Percentiles rank a stretch among this genome's conserved stretches.
These are phyloP conservation scores for Pollenia angustigena DNA, from an alignment of 2,888 invertebrate species.

Conservation along the genomic window DNA sequence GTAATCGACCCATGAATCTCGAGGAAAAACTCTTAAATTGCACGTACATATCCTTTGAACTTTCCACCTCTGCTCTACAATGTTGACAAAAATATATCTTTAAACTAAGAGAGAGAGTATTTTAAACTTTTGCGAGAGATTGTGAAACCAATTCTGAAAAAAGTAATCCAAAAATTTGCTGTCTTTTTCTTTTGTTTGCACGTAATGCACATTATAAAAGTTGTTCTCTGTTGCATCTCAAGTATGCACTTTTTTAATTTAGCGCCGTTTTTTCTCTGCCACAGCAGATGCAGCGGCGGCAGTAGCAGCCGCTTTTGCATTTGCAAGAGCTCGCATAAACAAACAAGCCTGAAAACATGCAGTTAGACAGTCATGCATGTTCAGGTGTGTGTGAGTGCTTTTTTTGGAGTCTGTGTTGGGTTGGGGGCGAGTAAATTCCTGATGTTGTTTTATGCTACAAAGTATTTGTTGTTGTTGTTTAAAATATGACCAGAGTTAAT, in stretches of 20 bases:
- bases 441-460: background rate
- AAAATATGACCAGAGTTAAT: constrained; percentile 63
- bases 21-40: background rate
- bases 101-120: constrained; percentile 12
- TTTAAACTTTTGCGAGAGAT: constrained; percentile 19
- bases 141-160: background rate
- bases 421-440: constrained; percentile 56
- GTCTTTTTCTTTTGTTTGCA: constrained; percentile 67
- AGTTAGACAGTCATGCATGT: background rate
- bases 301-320: background rate
- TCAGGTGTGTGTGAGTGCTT: constrained; percentile 10
- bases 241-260: constrained; percentile 70
- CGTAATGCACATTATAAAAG: constrained; percentile 51
- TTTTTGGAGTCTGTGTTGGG: constrained; percentile 53
- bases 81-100: constrained; percentile 17
- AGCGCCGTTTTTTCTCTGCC: constrained; percentile 55
- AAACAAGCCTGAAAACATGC: constrained; percentile 40
- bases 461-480: constrained; percentile 15
- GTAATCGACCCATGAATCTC: too few species aligned
- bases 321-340: background rate
- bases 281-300: constrained; percentile 2
- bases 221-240: constrained; percentile 68
- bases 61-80: constrained; percentile 14
- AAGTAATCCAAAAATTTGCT: constrained; percentile 43
- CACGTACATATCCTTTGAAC: background rate